Conservation (phyloP, 2,797 vertebrate genomes). For the Takifugu ocellatus region DNA sequence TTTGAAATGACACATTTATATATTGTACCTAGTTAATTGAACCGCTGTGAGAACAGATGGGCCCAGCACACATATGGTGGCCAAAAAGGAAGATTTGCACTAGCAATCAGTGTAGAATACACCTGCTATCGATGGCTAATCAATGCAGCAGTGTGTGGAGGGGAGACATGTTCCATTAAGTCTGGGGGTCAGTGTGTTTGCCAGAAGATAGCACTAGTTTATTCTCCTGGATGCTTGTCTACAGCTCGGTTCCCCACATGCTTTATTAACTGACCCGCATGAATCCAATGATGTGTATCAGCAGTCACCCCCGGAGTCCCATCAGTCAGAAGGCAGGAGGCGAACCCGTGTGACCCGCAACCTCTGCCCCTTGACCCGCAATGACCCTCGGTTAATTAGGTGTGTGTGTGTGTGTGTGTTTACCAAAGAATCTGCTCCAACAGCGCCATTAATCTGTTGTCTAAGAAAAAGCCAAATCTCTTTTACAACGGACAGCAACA, state of each 20-base stretch:
- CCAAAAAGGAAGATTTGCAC: slow-evolving; percentile 49
- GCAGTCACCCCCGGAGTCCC: slow-evolving; percentile 53
- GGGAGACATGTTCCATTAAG: slow-evolving; percentile 65
- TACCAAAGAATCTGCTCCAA: slow-evolving; percentile 51
- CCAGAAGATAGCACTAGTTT: slow-evolving; percentile 59
- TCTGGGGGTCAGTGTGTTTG: slow-evolving; percentile 66
- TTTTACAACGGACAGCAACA: slow-evolving; percentile 19
- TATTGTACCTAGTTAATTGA: slow-evolving; percentile 42
- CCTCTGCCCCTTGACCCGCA: slow-evolving; percentile 44
- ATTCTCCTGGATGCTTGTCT: slow-evolving; percentile 60
- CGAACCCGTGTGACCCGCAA: slow-evolving; percentile 45
- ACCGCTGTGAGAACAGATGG: slow-evolving; percentile 40
- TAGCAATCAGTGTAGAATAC: slow-evolving; percentile 60
- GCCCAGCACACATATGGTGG: slow-evolving; percentile 16
- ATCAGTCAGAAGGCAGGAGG: slow-evolving; percentile 53
- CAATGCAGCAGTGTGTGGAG: slow-evolving; percentile 61
- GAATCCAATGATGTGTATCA: slow-evolving; percentile 63
- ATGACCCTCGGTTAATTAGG: slow-evolving; percentile 61
- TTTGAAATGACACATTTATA: slow-evolving; percentile 34
- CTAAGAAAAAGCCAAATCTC: slow-evolving; percentile 17
- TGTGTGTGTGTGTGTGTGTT: slow-evolving; percentile 52
- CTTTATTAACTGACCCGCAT: slow-evolving; percentile 65
- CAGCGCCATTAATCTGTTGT: slow-evolving; percentile 14
- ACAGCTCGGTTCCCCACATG: slow-evolving; percentile 33
- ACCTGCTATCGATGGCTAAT: slow-evolving; percentile 63